These are phyloP conservation scores for Holacanthus passer DNA, from an alignment of 2,113 vertebrate genomes.

Conservation along the genomic window DNA sequence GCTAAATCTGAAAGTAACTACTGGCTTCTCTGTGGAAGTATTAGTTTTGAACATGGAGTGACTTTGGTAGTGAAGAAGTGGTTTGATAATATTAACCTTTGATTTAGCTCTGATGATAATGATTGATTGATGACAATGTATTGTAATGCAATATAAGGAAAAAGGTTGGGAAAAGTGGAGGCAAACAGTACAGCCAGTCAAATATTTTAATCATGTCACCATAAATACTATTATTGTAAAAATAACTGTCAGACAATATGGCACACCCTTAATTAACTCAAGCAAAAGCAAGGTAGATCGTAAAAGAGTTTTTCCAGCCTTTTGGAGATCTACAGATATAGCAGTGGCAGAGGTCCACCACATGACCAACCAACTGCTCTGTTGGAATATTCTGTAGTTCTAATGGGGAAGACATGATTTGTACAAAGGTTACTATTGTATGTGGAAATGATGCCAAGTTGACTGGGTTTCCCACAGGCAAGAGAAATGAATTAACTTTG, in stretches of 20 bases:
- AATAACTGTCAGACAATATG: not conserved
- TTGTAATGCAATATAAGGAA: not conserved
- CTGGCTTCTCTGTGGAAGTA: not conserved
- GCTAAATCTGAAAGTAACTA: not conserved
- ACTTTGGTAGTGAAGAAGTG: not conserved
- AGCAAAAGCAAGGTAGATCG: not conserved
- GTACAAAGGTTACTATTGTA: slow-evolving; percentile 16
- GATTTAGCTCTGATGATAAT: not conserved
- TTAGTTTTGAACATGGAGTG: not conserved
- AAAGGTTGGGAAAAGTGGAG: not conserved
- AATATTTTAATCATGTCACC: not conserved
- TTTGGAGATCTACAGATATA: not conserved
- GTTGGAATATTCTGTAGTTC: not conserved
- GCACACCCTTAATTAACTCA: not conserved
- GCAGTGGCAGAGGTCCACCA: not conserved
- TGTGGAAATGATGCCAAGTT: slow-evolving; percentile 11
- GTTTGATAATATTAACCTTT: not conserved
- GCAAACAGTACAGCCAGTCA: not conserved
- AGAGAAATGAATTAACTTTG: slow-evolving; percentile 10
- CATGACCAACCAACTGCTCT: slow-evolving; percentile 14
- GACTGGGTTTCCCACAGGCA: not conserved
- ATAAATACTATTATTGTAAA: not conserved
- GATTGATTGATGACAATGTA: not conserved
- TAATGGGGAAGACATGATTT: not conserved
- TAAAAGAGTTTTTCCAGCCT: not conserved